phyloP scores from a whole-genome alignment of 2,888 invertebrate genomes.

The Leptinotarsa haldemani region DNA sequence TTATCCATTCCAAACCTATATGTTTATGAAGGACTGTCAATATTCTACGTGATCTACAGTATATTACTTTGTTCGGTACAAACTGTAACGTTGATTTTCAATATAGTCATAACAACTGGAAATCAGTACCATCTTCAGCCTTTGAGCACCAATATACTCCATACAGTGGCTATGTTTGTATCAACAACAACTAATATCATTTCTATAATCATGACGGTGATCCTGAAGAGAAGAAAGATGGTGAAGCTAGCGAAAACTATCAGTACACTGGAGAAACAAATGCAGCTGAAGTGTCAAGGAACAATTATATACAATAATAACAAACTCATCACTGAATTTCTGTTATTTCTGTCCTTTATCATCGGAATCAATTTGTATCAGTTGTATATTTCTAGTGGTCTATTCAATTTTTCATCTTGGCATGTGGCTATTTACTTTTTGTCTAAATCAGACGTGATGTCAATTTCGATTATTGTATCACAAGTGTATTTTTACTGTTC shows the following conservation, averaged over 20 bases:
- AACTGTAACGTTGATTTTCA: background rate
- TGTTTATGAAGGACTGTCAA: constrained; percentile 36
- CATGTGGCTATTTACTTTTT: too few species aligned
- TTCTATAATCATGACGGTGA: constrained; percentile 24
- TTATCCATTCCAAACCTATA: constrained; percentile 39
- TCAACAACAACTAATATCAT: constrained; percentile 21
- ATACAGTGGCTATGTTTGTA: background rate
- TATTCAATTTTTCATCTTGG: background rate
- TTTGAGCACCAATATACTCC: constrained; percentile 6
- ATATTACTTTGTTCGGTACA: constrained; percentile 27
- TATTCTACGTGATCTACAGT: constrained; percentile 35
- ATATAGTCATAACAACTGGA: background rate
- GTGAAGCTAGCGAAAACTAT: constrained; percentile 27
- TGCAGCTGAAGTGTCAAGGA: constrained; percentile 31
- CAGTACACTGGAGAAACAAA: constrained; percentile 24
- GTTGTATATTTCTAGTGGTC: background rate
- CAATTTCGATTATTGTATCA: constrained; percentile 16
- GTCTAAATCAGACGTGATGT: constrained; percentile 9
- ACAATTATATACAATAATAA: constrained; percentile 16
- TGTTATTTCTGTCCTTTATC: background rate
- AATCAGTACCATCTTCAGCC: background rate
- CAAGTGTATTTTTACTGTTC: constrained; percentile 37
- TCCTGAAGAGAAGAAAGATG: constrained; percentile 31
- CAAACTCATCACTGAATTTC: background rate
- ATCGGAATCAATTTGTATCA: constrained; percentile 7